phyloP scores from a whole-genome alignment of 2,113 vertebrate genomes.

The Cercopithecus mona region DNA sequence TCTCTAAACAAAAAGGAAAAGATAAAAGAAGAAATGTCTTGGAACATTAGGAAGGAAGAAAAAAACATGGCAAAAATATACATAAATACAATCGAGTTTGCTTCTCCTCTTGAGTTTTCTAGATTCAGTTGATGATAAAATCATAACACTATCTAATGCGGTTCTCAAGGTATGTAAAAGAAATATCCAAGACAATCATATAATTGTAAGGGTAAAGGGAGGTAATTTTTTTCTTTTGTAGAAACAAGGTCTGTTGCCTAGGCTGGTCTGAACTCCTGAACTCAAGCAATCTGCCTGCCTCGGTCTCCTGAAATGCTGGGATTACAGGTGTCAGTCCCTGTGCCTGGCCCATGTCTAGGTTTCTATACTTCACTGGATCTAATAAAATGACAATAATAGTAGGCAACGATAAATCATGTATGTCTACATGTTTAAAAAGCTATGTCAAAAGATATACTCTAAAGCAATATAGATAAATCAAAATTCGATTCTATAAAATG shows the following conservation, averaged over 20 bases:
- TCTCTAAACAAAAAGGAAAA: constrained; percentile 29
- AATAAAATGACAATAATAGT: constrained; percentile 7
- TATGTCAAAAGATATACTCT: neutral
- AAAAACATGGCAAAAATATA: neutral
- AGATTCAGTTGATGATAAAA: constrained; percentile 14
- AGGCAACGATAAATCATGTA: neutral
- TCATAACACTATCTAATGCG: neutral
- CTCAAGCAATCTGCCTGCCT: too few relatives aligned
- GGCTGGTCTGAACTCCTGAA: too few relatives aligned
- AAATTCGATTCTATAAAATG: constrained; percentile 25
- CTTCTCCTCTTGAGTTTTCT: constrained; percentile 28
- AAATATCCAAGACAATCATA: neutral
- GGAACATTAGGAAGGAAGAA: neutral
- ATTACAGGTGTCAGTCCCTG: too few relatives aligned
- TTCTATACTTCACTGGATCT: constrained; percentile 2
- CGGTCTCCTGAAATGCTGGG: too few relatives aligned
- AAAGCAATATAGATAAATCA: constrained; percentile 35
- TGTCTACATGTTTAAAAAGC: neutral
- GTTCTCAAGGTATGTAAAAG: neutral
- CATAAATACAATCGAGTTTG: neutral
- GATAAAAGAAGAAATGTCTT: neutral
- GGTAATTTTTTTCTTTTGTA: neutral
- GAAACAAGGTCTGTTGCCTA: too few relatives aligned
- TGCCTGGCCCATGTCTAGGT: neutral
- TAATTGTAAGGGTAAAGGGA: neutral